Conservation (phyloP, 2,888 invertebrate genomes). For the Caenorhabditis sp. region DNA sequence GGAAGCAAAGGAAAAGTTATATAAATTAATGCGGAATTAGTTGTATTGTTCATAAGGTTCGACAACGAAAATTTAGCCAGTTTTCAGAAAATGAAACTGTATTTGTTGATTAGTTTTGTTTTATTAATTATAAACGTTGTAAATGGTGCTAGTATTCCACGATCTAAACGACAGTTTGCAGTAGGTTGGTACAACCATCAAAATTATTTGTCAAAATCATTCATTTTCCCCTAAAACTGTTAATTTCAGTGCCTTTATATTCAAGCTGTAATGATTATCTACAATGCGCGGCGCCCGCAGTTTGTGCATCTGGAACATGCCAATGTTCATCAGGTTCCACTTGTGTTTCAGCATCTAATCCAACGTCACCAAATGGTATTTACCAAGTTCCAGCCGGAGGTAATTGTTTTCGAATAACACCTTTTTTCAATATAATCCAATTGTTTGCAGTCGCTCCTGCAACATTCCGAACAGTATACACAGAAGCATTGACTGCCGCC, state of each 20-base stretch:
- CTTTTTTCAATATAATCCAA: conserved; percentile 1
- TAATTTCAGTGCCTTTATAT: conserved; percentile 45
- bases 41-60: neutral
- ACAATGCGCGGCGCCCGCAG: conserved; percentile 46
- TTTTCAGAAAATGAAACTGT: conserved; percentile 27
- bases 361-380: conserved; percentile 25
- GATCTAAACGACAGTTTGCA: conserved; percentile 34
- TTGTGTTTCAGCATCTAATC: conserved; percentile 27
- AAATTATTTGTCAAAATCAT: too few species aligned
- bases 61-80: neutral
- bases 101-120: conserved; percentile 24
- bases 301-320: conserved; percentile 40
- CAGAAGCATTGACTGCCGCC: conserved; percentile 27
- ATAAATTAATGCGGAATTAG: conserved; percentile 1
- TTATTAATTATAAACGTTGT: conserved; percentile 7
- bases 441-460: conserved; percentile 31
- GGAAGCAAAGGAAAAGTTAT: neutral
- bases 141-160: conserved; percentile 2
- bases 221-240: neutral
- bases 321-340: conserved; percentile 36
- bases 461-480: conserved; percentile 45
- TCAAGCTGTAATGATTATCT: conserved; percentile 46
- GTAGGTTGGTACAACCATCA: conserved; percentile 32
- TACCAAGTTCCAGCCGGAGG: conserved; percentile 47
- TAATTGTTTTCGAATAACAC: conserved; percentile 7